Evolutionary conservation across 2,888 invertebrate species (phyloP).

Genomic region (Chrysopilus asiliformis): DNA sequence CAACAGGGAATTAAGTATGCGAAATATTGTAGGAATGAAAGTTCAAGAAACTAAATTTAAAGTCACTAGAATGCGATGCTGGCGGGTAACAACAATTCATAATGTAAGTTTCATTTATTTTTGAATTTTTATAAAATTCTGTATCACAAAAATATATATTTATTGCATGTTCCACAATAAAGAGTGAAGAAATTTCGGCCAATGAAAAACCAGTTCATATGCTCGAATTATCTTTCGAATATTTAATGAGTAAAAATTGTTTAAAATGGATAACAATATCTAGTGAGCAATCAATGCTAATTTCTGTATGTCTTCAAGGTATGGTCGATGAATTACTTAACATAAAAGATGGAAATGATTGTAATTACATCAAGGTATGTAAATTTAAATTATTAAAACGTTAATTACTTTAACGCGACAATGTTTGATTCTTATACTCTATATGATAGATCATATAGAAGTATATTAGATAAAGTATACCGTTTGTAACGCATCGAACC

Average conservation of each 20-base stretch:
- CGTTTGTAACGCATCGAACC: no score
- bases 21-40: slow-evolving; percentile 44
- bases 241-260: slow-evolving; percentile 80
- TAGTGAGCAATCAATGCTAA: slow-evolving; percentile 85
- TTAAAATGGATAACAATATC: slow-evolving; percentile 88
- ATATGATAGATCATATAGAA: no score
- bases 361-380: no score
- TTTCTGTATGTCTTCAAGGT: slow-evolving; percentile 88
- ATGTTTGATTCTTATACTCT: no score
- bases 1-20: slow-evolving; percentile 69
- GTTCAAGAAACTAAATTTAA: slow-evolving; percentile 77
- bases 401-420: no score
- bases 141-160: background rate
- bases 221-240: slow-evolving; percentile 86
- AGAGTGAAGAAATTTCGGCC: slow-evolving; percentile 15
- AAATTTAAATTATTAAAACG: no score
- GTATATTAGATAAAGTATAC: no score
- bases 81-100: slow-evolving; percentile 85
- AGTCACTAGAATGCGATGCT: slow-evolving; percentile 92
- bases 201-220: slow-evolving; percentile 21
- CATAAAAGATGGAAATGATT: slow-evolving; percentile 50
- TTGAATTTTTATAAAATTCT: no score
- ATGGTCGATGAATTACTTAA: slow-evolving; percentile 88
- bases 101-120: slow-evolving; percentile 40
- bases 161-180: slow-evolving; percentile 3